Base-by-base conservation (phyloP, 2,797 vertebrate species). In the Chelonia mydas region DNA sequence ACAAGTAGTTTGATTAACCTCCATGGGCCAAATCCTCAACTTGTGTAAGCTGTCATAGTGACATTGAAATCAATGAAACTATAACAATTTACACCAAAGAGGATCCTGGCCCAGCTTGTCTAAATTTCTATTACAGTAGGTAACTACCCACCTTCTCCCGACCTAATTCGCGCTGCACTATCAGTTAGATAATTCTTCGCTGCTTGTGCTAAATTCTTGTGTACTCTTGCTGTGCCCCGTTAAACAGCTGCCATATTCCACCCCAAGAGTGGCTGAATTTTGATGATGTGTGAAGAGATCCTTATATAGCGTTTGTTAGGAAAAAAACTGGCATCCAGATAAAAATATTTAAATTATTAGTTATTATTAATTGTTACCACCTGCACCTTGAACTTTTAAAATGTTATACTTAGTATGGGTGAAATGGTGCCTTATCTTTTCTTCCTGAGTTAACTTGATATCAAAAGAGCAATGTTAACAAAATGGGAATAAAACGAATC, bases 351-450 rank as follows among this genome's bases (percentile, higher is more conserved):
- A 49, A 89, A 95, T 94, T 83, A 83, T 37, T 89, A 76, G 78
- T 95, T 93, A 33, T 15, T 68, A 21, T 41, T 90, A 83, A 81
- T 81, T 96, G 93, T 96, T 94, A 95, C 76, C 89, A 94, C 88
- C 93, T 89, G 89, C 81, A 65, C 0, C 0, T 5, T 0, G 2
- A 79, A 85, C 92, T 33, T 15, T 45, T 74, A 76, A 86, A 83
- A 88, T 41, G 11, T 72, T 72, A 45, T 3, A 78, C 57, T 91
- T 82, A 28, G 3, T 86, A 72, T 89, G 81, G 88, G 83, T 0
- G 0, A 87, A 89, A 89, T 84, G 21, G 55, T 83, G 91, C 74
- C 47, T 68, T 83, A 50, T 87, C 47, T 79, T 68, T 23, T 57
- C 51, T 86, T 94, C n/a, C 23, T 88, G 53, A 77, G 79, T 92